Conservation (phyloP, 2,888 invertebrate species). For the Drosophila anomalata region DNA sequence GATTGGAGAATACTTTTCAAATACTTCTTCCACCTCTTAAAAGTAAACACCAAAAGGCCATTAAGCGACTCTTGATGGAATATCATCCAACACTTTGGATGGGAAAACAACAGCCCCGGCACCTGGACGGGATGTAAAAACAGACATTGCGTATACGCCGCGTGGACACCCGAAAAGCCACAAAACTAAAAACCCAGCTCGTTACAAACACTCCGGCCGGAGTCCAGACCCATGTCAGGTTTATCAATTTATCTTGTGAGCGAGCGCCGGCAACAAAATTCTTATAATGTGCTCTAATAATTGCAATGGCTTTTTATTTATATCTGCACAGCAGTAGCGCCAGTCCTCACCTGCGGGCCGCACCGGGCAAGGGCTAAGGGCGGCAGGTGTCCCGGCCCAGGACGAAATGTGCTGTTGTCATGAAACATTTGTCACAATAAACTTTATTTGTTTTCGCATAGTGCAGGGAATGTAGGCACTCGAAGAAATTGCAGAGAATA, state of each 20-base stretch:
- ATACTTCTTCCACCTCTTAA: not conserved
- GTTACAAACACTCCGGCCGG: constrained; percentile 28
- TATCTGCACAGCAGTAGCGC: constrained; percentile 13
- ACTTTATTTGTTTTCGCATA: constrained; percentile 75
- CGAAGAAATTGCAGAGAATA: not conserved
- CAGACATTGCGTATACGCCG: constrained; percentile 59
- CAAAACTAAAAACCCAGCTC: constrained; percentile 37
- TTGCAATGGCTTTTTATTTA: constrained; percentile 69
- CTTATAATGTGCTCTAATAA: constrained; percentile 71
- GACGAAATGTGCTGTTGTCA: constrained; percentile 70
- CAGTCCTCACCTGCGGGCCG: not conserved
- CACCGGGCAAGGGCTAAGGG: not conserved
- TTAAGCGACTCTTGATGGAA: constrained; percentile 8
- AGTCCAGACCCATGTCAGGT: constrained; percentile 47
- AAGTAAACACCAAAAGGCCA: constrained; percentile 16
- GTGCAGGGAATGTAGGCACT: constrained; percentile 32
- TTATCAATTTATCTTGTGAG: constrained; percentile 61
- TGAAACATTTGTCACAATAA: constrained; percentile 79
- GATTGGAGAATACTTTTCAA: not conserved
- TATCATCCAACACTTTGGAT: constrained; percentile 16
- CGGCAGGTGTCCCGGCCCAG: constrained; percentile 37
- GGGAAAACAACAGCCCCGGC: constrained; percentile 7
- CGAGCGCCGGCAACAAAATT: constrained; percentile 36
- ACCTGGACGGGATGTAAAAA: constrained; percentile 49
- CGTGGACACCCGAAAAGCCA: constrained; percentile 12